Evolutionary conservation across 2,888 invertebrate genomes (phyloP).

Genomic region (Cataglyphis livida): DNA sequence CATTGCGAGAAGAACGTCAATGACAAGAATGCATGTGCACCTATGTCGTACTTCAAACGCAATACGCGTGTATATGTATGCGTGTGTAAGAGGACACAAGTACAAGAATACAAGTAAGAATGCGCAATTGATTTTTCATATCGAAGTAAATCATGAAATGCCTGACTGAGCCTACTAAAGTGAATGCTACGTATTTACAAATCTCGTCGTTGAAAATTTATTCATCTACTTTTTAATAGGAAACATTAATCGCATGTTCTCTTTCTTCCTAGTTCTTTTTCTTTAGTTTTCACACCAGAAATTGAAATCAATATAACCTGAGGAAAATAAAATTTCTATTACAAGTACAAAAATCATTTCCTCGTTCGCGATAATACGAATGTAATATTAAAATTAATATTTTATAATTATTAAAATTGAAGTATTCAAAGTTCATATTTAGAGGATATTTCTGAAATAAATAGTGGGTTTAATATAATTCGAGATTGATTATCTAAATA

Average conservation of each 20-base stretch:
- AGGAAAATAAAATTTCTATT: neutral
- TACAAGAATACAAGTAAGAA: constrained; percentile 9
- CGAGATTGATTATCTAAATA: neutral
- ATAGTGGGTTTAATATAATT: neutral
- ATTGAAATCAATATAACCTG: constrained; percentile 21
- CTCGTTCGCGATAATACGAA: neutral
- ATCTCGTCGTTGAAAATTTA: constrained; percentile 59
- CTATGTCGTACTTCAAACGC: constrained; percentile 15
- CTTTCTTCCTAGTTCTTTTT: constrained; percentile 1
- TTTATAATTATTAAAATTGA: neutral
- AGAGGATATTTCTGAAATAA: neutral
- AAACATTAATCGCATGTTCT: constrained; percentile 74
- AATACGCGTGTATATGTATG: constrained; percentile 5
- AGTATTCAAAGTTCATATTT: neutral
- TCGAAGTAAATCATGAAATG: constrained; percentile 70
- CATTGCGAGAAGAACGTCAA: constrained; percentile 37
- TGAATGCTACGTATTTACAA: constrained; percentile 80
- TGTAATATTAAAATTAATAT: neutral
- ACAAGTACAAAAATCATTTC: neutral
- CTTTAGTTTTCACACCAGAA: constrained; percentile 8
- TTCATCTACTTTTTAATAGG: constrained; percentile 73
- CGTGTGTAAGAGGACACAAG: constrained; percentile 15
- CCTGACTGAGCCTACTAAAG: constrained; percentile 81
- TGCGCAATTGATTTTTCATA: constrained; percentile 33
- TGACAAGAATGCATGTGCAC: constrained; percentile 31